A percentile compares a stretch with the other conserved stretches of the same genome.
Evolutionary conservation across 2,888 invertebrate species (phyloP).

Genomic region (Metacarcinus magister): DNA sequence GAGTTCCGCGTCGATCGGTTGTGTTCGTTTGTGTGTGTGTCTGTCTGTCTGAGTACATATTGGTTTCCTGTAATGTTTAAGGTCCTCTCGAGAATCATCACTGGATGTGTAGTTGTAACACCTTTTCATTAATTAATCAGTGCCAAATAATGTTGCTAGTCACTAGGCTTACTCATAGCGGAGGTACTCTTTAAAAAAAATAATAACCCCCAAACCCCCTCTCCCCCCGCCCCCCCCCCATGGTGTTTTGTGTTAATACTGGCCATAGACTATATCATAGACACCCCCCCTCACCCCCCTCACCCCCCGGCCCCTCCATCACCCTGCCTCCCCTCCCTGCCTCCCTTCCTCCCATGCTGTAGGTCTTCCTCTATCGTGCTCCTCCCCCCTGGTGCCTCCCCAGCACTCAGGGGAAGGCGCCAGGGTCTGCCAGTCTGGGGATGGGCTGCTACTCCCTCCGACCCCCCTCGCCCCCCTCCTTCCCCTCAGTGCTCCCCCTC

Average conservation of each 20-base stretch:
- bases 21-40: constrained; percentile 70
- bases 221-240: background rate
- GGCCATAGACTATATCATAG: background rate
- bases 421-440: background rate
- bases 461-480: background rate
- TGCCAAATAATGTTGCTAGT: constrained; percentile 80
- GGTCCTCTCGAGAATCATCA: too few relatives aligned
- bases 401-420: background rate
- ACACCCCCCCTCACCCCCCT: too few relatives aligned
- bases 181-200: constrained; percentile 40
- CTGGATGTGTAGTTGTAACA: constrained; percentile 75
- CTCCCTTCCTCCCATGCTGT: too few relatives aligned
- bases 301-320: too few relatives aligned
- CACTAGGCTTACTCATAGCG: constrained; percentile 54
- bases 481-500: background rate
- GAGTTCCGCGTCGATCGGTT: constrained; percentile 66
- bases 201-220: background rate
- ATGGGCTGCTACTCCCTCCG: background rate
- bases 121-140: constrained; percentile 75
- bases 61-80: too few relatives aligned
- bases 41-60: too few relatives aligned
- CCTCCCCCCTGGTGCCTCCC: background rate
- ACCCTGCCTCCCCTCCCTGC: too few relatives aligned
- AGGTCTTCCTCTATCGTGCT: too few relatives aligned
- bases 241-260: constrained; percentile 73